Evolutionary conservation across 2,113 vertebrate species (phyloP).

Genomic region (Phalacrocorax aristotelis): DNA sequence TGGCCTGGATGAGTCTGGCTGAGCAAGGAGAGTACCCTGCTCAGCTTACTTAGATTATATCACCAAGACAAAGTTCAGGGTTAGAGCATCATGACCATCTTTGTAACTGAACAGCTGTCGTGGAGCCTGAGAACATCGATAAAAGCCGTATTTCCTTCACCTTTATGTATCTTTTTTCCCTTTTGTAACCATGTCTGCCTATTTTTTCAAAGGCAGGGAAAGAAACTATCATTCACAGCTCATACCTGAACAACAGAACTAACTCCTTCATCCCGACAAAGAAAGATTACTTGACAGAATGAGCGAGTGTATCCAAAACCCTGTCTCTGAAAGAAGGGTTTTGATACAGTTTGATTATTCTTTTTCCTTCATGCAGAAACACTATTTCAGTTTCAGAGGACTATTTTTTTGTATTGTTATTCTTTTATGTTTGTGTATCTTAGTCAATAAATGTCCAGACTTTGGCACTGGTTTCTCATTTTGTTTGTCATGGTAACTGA

Average conservation of each 20-base stretch:
- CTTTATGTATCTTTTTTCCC: slow-evolving; percentile 6
- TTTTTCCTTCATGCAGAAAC: slow-evolving; percentile 12
- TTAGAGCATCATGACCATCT: background rate
- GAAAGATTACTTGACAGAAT: slow-evolving; percentile 49
- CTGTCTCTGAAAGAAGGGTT: background rate
- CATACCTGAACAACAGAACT: slow-evolving; percentile 53
- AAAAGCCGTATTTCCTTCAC: background rate
- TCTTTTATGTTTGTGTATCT: slow-evolving; percentile 29
- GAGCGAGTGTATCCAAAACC: slow-evolving; percentile 46
- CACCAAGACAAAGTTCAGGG: background rate
- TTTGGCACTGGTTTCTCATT: slow-evolving; percentile 1
- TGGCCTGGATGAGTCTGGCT: background rate
- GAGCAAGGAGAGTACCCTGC: background rate
- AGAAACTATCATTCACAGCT: slow-evolving; percentile 42
- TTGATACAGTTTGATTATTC: slow-evolving; percentile 42
- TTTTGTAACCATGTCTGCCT: slow-evolving; percentile 38
- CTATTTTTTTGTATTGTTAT: slow-evolving; percentile 47
- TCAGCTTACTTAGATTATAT: background rate
- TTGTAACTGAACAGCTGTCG: slow-evolving; percentile 7
- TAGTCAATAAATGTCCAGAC: slow-evolving; percentile 36
- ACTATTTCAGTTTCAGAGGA: slow-evolving; percentile 50
- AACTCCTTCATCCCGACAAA: slow-evolving; percentile 33
- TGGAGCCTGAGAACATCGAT: slow-evolving; percentile 16
- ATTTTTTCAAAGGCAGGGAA: slow-evolving; percentile 40
- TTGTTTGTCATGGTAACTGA: slow-evolving; percentile 2